Conservation (phyloP, 2,113 vertebrate genomes). For the Microcebus ravelobensis region DNA sequence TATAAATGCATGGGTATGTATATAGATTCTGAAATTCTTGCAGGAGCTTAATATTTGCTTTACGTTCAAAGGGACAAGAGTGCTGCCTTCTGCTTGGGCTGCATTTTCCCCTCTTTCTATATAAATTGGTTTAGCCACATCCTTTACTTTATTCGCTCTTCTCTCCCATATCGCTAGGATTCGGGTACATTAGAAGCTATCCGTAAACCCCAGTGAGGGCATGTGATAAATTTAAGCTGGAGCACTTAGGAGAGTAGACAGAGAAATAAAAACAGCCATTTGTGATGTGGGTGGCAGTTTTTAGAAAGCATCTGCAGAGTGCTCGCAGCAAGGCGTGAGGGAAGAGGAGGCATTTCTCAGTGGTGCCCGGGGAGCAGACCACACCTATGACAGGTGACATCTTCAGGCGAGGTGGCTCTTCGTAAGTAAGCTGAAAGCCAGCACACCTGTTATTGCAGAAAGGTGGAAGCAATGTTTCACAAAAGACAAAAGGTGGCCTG, state of each 20-base stretch:
- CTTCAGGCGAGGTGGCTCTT: background rate
- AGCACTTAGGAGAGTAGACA: background rate
- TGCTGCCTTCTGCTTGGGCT: background rate
- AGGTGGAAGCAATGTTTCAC: accelerated
- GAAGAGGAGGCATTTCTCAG: accelerated
- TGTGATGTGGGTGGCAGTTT: background rate
- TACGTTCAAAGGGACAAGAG: background rate
- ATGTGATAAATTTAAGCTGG: background rate
- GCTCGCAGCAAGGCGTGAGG: accelerated
- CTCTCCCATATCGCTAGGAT: background rate
- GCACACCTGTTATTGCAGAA: background rate
- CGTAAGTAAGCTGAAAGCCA: accelerated
- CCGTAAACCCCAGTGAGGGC: background rate
- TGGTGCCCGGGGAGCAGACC: background rate
- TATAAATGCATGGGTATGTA: background rate
- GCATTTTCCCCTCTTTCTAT: background rate
- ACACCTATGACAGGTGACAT: background rate
- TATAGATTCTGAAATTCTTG: background rate
- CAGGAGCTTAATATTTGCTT: background rate
- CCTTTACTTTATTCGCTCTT: background rate
- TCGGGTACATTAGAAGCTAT: background rate
- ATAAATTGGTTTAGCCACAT: background rate
- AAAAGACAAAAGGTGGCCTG: accelerated
- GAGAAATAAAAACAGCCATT: background rate
- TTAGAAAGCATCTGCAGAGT: background rate